A percentile compares a stretch with the other conserved stretches of the same genome.
phyloP scores from a whole-genome alignment of 37 sponge, comb jelly and placozoan genomes.

The Cladorhizidae sp. region DNA sequence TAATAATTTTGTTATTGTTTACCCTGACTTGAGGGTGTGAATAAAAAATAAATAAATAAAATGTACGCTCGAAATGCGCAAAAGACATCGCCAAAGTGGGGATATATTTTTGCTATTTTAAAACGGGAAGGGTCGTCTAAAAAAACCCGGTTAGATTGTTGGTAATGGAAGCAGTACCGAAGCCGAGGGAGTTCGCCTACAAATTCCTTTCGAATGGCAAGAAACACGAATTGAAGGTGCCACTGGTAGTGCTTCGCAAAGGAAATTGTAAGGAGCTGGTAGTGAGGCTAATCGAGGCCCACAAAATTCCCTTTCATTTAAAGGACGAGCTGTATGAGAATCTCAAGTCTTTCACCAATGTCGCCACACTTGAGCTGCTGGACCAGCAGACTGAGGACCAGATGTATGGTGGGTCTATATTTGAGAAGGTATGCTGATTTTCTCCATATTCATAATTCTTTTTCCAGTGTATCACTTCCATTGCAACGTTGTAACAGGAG shows the following conservation, averaged over 20 bases:
- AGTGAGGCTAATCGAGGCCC: constrained; percentile 34
- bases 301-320: constrained; percentile 69
- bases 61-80: no score
- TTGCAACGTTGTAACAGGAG: no score
- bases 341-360: constrained; percentile 20
- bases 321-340: constrained; percentile 41
- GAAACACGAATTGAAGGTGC: constrained; percentile 3
- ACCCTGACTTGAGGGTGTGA: no score
- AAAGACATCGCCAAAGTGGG: no score
- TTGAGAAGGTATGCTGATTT: constrained; percentile 8
- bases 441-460: no score
- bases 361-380: background rate
- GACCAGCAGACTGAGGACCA: constrained; percentile 23
- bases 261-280: constrained; percentile 24
- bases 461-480: no score
- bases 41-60: no score
- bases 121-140: no score
- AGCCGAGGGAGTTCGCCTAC: constrained; percentile 23
- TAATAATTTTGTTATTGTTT: no score
- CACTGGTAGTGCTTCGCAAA: background rate
- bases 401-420: constrained; percentile 4
- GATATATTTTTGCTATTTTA: no score
- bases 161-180: no score
- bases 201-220: constrained; percentile 20
- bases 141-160: no score